A percentile compares a stretch with the other conserved stretches of the same genome.
phyloP scores from a whole-genome alignment of 2,113 vertebrate genomes.

The Pteropus alecto region DNA sequence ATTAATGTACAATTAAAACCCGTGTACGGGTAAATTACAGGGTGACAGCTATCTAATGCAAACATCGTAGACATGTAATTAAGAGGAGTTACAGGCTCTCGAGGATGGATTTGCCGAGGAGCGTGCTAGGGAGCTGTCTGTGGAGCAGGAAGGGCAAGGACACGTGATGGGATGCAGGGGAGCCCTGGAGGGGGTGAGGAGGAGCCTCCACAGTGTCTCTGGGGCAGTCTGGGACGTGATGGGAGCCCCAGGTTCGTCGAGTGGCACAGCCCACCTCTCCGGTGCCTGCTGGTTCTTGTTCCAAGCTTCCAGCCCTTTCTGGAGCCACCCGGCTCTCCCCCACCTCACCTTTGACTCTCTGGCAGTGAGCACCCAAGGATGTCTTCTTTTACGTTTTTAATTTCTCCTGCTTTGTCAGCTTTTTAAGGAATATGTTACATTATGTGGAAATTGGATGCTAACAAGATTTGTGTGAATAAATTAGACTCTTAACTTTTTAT shows the following conservation, averaged over 20 bases:
- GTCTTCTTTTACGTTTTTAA: conserved; percentile 43
- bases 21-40: conserved; percentile 56
- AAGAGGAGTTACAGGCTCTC: conserved; percentile 77
- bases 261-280: background rate
- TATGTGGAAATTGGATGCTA: conserved; percentile 70
- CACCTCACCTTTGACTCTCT: conserved; percentile 24
- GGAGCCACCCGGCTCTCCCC: background rate
- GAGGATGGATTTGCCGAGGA: conserved; percentile 68
- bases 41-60: conserved; percentile 57
- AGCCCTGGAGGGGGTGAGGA: background rate
- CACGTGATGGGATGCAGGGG: background rate
- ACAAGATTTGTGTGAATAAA: conserved; percentile 76
- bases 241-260: background rate
- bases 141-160: background rate
- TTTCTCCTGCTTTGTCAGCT: conserved; percentile 76
- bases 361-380: background rate
- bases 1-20: conserved; percentile 71
- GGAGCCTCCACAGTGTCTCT: background rate
- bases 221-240: background rate
- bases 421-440: conserved; percentile 68
- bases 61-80: conserved; percentile 71
- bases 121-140: conserved; percentile 53
- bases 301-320: background rate
- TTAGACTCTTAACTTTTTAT: conserved; percentile 75
- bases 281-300: accelerated